These are phyloP conservation scores for Mythimna ferrago DNA, from an alignment of 2,888 invertebrate genomes.

Conservation along the genomic window DNA sequence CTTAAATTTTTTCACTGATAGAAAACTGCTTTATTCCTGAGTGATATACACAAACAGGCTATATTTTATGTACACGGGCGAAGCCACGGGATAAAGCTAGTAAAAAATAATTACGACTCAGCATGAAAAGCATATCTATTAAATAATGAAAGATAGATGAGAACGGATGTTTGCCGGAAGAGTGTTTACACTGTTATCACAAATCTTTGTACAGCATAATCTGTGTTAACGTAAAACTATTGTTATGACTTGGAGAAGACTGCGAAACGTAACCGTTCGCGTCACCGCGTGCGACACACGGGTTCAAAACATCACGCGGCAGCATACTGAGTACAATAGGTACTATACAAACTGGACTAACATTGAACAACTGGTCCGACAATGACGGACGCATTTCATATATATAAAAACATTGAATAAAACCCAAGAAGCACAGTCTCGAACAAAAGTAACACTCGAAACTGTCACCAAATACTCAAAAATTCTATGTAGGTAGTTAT, in stretches of 20 bases:
- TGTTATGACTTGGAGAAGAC: slow-evolving; percentile 43
- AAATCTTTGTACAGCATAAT: slow-evolving; percentile 30
- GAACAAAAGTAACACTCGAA: too few relatives aligned
- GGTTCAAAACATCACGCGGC: slow-evolving; percentile 58
- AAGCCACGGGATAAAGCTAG: too few relatives aligned
- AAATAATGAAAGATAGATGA: background rate
- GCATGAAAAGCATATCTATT: too few relatives aligned
- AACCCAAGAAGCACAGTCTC: too few relatives aligned
- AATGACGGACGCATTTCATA: slow-evolving; percentile 42
- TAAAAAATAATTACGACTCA: too few relatives aligned
- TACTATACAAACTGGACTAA: slow-evolving; percentile 63
- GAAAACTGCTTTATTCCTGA: too few relatives aligned
- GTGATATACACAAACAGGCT: too few relatives aligned
- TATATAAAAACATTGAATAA: too few relatives aligned
- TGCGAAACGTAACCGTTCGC: slow-evolving; percentile 46
- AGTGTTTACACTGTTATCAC: slow-evolving; percentile 45
- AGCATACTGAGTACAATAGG: slow-evolving; percentile 51
- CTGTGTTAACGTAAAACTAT: slow-evolving; percentile 28
- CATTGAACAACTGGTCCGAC: slow-evolving; percentile 64
- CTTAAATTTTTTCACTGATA: too few relatives aligned
- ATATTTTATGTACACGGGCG: too few relatives aligned
- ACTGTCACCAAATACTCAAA: too few relatives aligned
- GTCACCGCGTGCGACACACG: slow-evolving; percentile 46
- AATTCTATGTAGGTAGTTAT: too few relatives aligned
- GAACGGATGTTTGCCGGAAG: slow-evolving; percentile 57